phyloP scores from a whole-genome alignment of 2,888 invertebrate species.

The Tetranychus truncatus region DNA sequence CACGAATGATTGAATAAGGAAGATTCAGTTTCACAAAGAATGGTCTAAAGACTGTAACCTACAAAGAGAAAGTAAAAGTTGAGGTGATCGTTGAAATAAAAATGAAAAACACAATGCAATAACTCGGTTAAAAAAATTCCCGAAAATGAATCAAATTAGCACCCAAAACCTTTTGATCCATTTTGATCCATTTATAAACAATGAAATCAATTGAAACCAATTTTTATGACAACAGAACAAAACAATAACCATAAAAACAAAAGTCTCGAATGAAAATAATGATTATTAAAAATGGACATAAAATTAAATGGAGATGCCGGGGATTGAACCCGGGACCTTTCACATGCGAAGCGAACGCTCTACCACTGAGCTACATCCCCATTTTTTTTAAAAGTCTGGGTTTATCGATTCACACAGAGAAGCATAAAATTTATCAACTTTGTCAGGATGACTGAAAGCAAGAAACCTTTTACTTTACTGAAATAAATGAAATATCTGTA shows the following conservation, averaged over 20 bases:
- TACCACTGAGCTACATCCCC: constrained; percentile 10
- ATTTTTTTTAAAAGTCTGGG: background rate
- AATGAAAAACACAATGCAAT: too few species aligned
- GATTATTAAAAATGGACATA: background rate
- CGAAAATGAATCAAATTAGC: too few species aligned
- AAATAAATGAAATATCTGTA: too few species aligned
- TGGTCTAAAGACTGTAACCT: constrained; percentile 55
- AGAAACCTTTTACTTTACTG: too few species aligned
- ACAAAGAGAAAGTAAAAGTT: constrained; percentile 25
- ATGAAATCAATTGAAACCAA: too few species aligned
- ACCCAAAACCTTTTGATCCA: too few species aligned
- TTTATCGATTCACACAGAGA: background rate
- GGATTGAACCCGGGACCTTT: constrained; percentile 20
- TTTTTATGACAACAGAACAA: too few species aligned
- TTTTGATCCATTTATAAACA: too few species aligned
- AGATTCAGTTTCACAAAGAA: constrained; percentile 69
- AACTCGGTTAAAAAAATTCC: too few species aligned
- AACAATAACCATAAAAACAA: background rate
- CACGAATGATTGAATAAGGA: constrained; percentile 67
- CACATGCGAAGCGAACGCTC: constrained; percentile 19
- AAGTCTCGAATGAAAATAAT: background rate
- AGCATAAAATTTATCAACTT: background rate
- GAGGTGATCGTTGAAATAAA: too few species aligned
- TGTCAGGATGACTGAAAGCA: too few species aligned
- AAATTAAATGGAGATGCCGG: constrained; percentile 18